Evolutionary conservation across 2,797 vertebrate genomes (phyloP), one percentile per base, ranked within the genome.

Genomic region (Acipenser transmontanus): DNA sequence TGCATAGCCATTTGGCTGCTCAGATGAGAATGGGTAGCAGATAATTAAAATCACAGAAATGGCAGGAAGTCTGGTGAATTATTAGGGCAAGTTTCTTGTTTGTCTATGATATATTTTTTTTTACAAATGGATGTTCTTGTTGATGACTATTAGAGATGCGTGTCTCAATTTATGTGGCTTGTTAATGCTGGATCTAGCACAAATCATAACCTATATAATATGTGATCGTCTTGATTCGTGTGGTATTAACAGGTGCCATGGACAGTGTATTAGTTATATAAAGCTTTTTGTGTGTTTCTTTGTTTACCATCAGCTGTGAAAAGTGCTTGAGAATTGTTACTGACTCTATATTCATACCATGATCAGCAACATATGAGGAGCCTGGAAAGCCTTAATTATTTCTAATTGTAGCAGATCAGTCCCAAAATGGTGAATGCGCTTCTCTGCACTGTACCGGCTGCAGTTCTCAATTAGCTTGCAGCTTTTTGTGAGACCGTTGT

Each of bases 401-500:
- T 66, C 34, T 69, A 69, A 69, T 65, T 70, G 61, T 61, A 66
- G 66, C 54, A 51, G 52, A 60, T 67, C 50, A 62, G 34, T 71
- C 64, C 60, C 60, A 57, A 51, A 80, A 66, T 80, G 80, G 84
- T 77, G 79, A 84, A 82, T 74, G 75, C 80, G 71, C 80, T 80
- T 78, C 81, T 86, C 82, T 77, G 78, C 84, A 85, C 86, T 84
- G 79, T 81, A 84, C 83, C 84, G 83, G 84, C 82, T 87, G 85
- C 82, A 68, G 78, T 84, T 86, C 0, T 76, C 86, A 86, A 85
- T 89, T 89, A 87, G 81, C 83, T 87, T 81, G 80, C 84, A 85
- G 61, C 78, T 81, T 89, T 90, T 84, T 86, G 88, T 78, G 84
- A 89, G 85, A 90, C 88, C 87, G 85, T 90, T 88, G 87, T 90